These are phyloP conservation scores for Piezodorus guildinii DNA, from an alignment of 1,140 invertebrate species.

Conservation along the genomic window DNA sequence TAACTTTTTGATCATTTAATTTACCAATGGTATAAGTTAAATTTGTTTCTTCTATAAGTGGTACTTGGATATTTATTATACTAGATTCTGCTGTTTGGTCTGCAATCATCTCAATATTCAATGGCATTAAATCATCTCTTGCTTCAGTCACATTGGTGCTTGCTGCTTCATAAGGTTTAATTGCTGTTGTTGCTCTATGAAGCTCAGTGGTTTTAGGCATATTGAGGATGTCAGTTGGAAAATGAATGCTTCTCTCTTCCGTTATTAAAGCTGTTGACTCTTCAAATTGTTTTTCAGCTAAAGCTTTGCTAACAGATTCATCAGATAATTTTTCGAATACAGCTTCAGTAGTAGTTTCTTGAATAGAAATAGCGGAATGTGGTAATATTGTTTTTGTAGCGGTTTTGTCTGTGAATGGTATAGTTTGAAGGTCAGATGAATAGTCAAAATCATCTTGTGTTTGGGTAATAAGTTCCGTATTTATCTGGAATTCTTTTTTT, in stretches of 20 bases:
- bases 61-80: neutral
- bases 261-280: neutral
- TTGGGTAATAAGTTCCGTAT: conserved; percentile 3
- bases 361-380: neutral
- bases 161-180: conserved; percentile 16
- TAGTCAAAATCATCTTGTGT: neutral
- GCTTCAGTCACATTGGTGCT: conserved; percentile 6
- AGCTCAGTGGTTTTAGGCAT: neutral
- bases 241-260: conserved; percentile 2
- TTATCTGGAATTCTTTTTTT: neutral
- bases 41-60: neutral
- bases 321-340: conserved; percentile 1
- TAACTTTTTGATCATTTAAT: neutral
- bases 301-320: neutral
- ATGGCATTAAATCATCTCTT: neutral
- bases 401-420: neutral
- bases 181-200: neutral
- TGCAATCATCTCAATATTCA: neutral
- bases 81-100: neutral
- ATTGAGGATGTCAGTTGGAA: neutral
- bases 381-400: conserved; percentile 5
- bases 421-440: neutral
- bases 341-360: conserved; percentile 13
- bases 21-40: neutral
- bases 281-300: neutral